A percentile compares a stretch with the other conserved stretches of the same genome.
These are phyloP conservation scores for Paramormyrops kingsleyae DNA, from an alignment of 2,113 vertebrate genomes.

Conservation along the genomic window DNA sequence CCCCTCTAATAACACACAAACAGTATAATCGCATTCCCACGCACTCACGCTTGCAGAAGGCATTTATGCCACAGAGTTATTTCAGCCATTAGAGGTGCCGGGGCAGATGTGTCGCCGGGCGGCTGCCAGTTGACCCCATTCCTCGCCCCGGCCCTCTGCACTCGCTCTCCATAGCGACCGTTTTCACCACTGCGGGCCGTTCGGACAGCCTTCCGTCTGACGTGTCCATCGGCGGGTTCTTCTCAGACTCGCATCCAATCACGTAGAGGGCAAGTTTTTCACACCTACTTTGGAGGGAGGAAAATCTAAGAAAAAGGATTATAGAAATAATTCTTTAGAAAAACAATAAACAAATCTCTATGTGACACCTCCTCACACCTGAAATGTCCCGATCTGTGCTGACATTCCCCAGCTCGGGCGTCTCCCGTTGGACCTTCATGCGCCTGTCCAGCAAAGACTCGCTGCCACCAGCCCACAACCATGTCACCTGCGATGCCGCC, in stretches of 20 bases:
- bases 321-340: neutral
- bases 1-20: neutral
- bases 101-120: neutral
- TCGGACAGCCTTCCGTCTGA: neutral
- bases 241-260: neutral
- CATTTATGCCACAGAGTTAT: neutral
- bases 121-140: neutral
- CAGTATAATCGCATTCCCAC: neutral
- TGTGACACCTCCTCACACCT: neutral
- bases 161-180: neutral
- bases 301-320: neutral
- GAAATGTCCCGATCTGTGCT: neutral
- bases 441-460: neutral
- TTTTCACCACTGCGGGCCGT: neutral
- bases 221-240: neutral
- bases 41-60: neutral
- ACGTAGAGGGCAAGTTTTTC: neutral
- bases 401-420: neutral
- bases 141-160: neutral
- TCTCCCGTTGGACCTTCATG: neutral
- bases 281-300: neutral
- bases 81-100: neutral
- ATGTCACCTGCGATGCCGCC: neutral
- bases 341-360: neutral
- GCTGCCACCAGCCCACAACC: neutral